Conservation (phyloP, 2,797 vertebrate genomes). For the Sparus aurata region DNA sequence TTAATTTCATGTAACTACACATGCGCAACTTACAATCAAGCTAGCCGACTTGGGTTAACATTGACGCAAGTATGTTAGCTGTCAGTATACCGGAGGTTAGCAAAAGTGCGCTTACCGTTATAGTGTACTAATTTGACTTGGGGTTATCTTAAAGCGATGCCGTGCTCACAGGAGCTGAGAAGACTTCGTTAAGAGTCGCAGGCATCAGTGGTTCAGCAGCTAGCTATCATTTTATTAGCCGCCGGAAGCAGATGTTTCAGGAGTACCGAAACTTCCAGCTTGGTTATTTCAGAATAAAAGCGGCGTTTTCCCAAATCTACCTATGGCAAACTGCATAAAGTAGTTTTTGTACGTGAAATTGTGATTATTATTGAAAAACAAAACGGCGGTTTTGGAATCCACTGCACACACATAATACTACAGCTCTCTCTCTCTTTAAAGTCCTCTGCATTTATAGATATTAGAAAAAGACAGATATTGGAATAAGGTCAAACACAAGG, state of each 20-base stretch:
- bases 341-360: fast-evolving
- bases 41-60: constrained; percentile 1
- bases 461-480: no score
- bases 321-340: neutral
- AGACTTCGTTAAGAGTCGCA: neutral
- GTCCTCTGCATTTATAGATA: neutral
- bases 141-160: neutral
- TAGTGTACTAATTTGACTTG: neutral
- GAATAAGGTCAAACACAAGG: constrained; percentile 3
- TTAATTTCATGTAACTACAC: neutral
- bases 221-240: constrained; percentile 3
- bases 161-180: neutral
- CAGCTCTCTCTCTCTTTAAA: neutral
- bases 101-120: constrained; percentile 16
- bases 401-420: neutral
- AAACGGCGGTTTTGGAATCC: neutral
- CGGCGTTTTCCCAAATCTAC: fast-evolving
- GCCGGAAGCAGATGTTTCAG: constrained; percentile 22
- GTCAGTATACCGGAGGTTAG: neutral
- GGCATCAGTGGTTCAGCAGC: neutral
- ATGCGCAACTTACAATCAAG: constrained; percentile 2
- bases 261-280: constrained; percentile 29
- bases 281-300: constrained; percentile 58
- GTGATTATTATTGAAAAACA: neutral
- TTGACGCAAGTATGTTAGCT: no score